Evolutionary conservation across 2,888 invertebrate genomes (phyloP), one percentile per base, ranked within the genome.

Genomic region (Tholera decimalis): DNA sequence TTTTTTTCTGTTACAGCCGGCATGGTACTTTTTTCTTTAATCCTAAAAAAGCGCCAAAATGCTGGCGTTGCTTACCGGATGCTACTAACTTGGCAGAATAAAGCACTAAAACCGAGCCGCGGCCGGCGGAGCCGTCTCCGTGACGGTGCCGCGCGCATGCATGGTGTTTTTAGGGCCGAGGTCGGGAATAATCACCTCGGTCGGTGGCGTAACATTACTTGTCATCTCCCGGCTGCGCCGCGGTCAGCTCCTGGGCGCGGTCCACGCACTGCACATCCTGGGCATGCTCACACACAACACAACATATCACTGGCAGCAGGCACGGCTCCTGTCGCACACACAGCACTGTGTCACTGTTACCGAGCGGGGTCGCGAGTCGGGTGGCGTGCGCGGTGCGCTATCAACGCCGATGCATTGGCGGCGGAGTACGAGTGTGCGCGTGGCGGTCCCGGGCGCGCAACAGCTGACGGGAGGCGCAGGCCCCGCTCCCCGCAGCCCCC

Each of bases 391-490:
- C 92, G 91, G 89, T 86, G 90, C 91, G 89, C 92, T 91, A 89
- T 90, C 91, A 89, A 89, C 93, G 91, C 91, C 92, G 93, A 91
- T 95, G 95, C 94, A 95, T 94, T 94, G 93, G 92, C 92, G 91
- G 92, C 91, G 89, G 90, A 88, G 44, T 63, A 18, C 64, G 64
- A 63, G 56, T 54, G 91, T 89, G 87, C 90, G 91, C 91, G 90
- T 89, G 89, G 87, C 91, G 91, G 88, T 93, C 93, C 93, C 92
- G 93, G 91, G 86, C 94, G 92, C 94, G 95, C 95, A 95, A 95
- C 95, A 95, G 95, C 95, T 95, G 95, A 94, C 94, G 93, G 94
- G 94, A 93, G 94, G 92, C 93, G 92, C 93, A 91, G 89, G 83
- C 89, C 90, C 89, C 92, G 84, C 87, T 74, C 83, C 84, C 85